phyloP scores from a whole-genome alignment of 2,888 invertebrate species.

The Pristionchus entomophagus region DNA sequence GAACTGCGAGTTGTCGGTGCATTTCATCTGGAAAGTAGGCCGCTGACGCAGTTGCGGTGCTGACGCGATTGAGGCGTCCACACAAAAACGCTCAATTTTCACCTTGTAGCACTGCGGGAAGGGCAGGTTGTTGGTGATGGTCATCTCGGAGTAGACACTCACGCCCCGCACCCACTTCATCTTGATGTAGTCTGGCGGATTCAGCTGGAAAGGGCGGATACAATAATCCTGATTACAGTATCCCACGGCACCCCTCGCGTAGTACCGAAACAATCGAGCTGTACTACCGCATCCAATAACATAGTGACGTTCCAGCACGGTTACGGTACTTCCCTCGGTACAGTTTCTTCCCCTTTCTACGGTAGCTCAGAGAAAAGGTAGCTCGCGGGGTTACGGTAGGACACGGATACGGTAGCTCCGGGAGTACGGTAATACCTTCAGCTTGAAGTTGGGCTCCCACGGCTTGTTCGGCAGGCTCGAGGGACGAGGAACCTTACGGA shows the following conservation, averaged over 20 bases:
- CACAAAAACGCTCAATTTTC: background rate
- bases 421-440: background rate
- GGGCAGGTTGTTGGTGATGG: background rate
- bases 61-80: background rate
- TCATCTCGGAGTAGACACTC: background rate
- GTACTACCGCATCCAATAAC: too few species aligned
- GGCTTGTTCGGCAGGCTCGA: constrained; percentile 30
- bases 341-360: too few species aligned
- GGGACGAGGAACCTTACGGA: background rate
- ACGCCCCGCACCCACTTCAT: constrained; percentile 19
- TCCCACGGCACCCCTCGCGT: too few species aligned
- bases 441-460: constrained; percentile 18
- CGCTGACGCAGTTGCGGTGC: background rate
- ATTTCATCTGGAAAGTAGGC: constrained; percentile 18
- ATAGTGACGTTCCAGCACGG: too few species aligned
- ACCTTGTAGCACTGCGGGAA: background rate
- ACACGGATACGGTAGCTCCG: too few species aligned
- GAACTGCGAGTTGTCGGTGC: constrained; percentile 38
- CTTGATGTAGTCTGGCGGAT: constrained; percentile 25
- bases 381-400: too few species aligned
- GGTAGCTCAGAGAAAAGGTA: too few species aligned
- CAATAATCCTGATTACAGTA: background rate
- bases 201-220: background rate
- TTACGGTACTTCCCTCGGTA: too few species aligned
- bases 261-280: background rate